These are phyloP conservation scores for Menidia beryllina DNA, from an alignment of 2,113 vertebrate species.

Conservation along the genomic window DNA sequence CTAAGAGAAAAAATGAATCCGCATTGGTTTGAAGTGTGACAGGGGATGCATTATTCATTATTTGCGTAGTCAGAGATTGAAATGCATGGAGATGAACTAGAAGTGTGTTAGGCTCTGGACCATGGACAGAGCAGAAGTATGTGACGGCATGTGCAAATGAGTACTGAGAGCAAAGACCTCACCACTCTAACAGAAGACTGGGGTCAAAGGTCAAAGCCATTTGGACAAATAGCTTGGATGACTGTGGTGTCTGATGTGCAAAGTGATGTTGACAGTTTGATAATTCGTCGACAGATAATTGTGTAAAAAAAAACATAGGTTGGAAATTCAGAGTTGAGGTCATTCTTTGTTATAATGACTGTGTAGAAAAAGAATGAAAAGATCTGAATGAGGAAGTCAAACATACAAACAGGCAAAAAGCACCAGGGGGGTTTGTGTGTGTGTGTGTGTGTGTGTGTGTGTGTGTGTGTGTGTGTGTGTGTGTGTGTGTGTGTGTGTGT, in stretches of 20 bases:
- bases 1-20: neutral
- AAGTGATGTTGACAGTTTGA: neutral
- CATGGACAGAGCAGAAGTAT: neutral
- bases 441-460: no score
- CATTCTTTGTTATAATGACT: constrained; percentile 8
- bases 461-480: neutral
- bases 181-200: neutral
- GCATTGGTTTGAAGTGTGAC: no score
- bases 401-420: no score
- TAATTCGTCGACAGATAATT: neutral
- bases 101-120: neutral
- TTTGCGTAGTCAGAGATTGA: no score
- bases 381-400: neutral
- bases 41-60: no score
- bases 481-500: neutral
- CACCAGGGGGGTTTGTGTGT: no score
- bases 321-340: constrained; percentile 14
- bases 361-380: neutral
- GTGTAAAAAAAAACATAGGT: neutral
- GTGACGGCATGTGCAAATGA: neutral
- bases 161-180: neutral
- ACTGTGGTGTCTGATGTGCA: neutral
- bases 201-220: neutral
- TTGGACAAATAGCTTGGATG: neutral
- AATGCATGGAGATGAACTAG: no score